phyloP scores from a whole-genome alignment of 2,888 invertebrate genomes.

The Metacarcinus magister region DNA sequence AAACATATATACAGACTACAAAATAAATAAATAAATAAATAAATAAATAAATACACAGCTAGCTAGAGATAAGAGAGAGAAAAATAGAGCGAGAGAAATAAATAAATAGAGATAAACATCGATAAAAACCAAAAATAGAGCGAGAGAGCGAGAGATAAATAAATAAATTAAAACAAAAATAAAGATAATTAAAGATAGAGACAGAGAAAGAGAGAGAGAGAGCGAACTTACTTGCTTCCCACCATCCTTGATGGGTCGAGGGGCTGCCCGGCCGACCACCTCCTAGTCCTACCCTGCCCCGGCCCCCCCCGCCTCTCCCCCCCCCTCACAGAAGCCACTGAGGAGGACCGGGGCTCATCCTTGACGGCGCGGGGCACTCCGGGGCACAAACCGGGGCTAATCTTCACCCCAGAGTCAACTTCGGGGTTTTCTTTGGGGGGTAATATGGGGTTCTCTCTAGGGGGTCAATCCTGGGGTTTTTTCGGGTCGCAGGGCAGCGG shows the following conservation, averaged over 20 bases:
- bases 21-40: not conserved
- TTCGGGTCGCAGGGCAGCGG: not conserved
- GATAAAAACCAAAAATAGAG: not conserved
- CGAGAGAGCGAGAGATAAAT: not conserved
- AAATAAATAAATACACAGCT: not conserved
- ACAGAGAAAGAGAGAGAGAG: not conserved
- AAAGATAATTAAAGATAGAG: not conserved
- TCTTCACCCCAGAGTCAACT: too few species aligned
- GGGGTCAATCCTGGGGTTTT: not conserved
- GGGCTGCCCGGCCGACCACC: slow-evolving; percentile 65
- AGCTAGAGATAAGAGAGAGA: not conserved
- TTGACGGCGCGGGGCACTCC: not conserved
- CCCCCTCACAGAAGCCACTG: slow-evolving; percentile 54
- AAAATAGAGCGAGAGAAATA: not conserved
- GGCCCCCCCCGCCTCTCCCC: slow-evolving; percentile 18
- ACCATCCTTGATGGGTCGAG: slow-evolving; percentile 69
- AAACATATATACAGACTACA: too few species aligned
- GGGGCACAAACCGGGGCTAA: not conserved
- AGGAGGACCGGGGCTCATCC: slow-evolving; percentile 13
- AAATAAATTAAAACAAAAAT: not conserved
- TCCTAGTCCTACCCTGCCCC: slow-evolving; percentile 40
- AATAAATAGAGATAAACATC: not conserved
- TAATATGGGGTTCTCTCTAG: not conserved
- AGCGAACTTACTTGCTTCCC: slow-evolving; percentile 71
- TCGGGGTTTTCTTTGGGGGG: not conserved